phyloP scores from a whole-genome alignment of 1,140 invertebrate species.

The Portunus trituberculatus region DNA sequence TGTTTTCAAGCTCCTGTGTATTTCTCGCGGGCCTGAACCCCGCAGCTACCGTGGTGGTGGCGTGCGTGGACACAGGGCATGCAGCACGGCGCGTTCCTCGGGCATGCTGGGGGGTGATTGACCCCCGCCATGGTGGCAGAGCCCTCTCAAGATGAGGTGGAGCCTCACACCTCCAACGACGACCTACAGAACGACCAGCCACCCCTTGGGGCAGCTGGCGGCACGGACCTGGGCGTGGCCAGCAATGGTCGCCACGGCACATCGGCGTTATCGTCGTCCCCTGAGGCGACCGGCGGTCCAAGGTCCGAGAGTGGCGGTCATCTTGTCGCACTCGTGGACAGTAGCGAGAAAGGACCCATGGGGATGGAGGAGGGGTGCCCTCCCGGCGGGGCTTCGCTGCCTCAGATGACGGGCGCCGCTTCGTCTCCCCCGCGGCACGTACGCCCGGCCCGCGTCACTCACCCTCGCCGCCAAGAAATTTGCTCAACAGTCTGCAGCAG shows the following conservation, averaged over 20 bases:
- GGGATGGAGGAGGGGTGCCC: not conserved
- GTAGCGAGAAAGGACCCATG: slow-evolving; percentile 1
- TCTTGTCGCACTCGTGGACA: not conserved
- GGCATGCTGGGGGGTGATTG: slow-evolving; percentile 70
- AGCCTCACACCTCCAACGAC: slow-evolving; percentile 63
- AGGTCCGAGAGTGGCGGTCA: not conserved
- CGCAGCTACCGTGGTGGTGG: slow-evolving; percentile 43
- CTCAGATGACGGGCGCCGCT: slow-evolving; percentile 39
- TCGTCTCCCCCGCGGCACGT: not conserved
- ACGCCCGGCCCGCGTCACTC: not conserved
- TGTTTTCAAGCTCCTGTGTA: not conserved
- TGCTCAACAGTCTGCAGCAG: slow-evolving; percentile 29
- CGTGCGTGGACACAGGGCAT: slow-evolving; percentile 48
- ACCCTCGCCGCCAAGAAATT: slow-evolving; percentile 36
- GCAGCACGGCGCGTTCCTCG: slow-evolving; percentile 44
- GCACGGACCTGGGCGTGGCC: slow-evolving; percentile 37
- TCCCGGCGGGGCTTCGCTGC: not conserved
- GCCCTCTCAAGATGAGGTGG: slow-evolving; percentile 66
- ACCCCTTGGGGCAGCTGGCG: slow-evolving; percentile 25
- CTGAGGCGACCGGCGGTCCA: slow-evolving; percentile 14
- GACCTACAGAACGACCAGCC: slow-evolving; percentile 60
- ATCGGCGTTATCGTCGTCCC: slow-evolving; percentile 49
- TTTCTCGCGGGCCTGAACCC: not conserved
- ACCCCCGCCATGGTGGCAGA: slow-evolving; percentile 72
- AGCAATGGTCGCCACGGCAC: slow-evolving; percentile 48